Percentiles rank a stretch among this genome's conserved stretches.
These are phyloP conservation scores for Neodiprion lecontei DNA, from an alignment of 1,140 invertebrate species.

Conservation along the genomic window DNA sequence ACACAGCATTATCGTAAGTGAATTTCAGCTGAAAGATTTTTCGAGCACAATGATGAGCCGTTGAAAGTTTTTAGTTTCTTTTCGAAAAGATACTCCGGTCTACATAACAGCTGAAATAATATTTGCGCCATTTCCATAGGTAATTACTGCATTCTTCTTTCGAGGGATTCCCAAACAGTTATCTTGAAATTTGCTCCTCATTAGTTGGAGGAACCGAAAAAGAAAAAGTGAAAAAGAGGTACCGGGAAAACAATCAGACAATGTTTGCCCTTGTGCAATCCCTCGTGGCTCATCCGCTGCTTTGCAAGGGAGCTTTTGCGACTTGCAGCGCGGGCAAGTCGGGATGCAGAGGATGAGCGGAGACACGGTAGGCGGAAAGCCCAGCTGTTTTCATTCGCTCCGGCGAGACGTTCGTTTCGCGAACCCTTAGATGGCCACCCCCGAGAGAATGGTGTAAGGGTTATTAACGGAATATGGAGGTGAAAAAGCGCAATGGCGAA, in stretches of 20 bases:
- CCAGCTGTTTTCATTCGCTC: not conserved
- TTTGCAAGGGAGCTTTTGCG: not conserved
- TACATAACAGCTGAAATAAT: not conserved
- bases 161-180: constrained; percentile 33
- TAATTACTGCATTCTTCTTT: constrained; percentile 35
- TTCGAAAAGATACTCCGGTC: too few relatives aligned
- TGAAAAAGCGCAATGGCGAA: constrained; percentile 50
- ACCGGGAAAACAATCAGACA: constrained; percentile 33
- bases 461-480: not conserved
- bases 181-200: constrained; percentile 49
- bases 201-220: constrained; percentile 35
- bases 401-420: constrained; percentile 13
- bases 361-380: not conserved
- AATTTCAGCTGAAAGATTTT: too few relatives aligned
- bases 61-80: too few relatives aligned
- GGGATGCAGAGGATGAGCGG: not conserved
- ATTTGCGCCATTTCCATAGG: constrained; percentile 18
- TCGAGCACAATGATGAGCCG: too few relatives aligned
- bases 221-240: constrained; percentile 19
- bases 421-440: not conserved
- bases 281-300: not conserved
- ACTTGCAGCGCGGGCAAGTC: not conserved
- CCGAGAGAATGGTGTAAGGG: not conserved
- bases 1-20: too few relatives aligned
- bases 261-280: constrained; percentile 21